Evolutionary conservation across 2,888 invertebrate species (phyloP).

Genomic region (Cryptus viduatorius): DNA sequence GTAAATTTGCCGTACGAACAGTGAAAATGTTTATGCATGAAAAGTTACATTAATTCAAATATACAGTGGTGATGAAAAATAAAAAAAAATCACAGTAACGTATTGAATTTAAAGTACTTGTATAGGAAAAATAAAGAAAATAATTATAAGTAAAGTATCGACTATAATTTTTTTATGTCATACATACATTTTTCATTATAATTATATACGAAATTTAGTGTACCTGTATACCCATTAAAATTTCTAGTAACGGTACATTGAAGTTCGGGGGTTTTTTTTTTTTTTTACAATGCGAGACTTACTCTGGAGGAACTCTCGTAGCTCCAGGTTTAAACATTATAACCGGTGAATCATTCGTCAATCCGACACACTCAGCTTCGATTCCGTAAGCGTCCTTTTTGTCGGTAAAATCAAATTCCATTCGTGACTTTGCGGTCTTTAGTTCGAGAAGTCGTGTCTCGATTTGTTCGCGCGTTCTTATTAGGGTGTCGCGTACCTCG

Average conservation of each 20-base stretch:
- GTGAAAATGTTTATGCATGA: no score
- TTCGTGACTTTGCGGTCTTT: slow-evolving; percentile 92
- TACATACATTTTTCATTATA: no score
- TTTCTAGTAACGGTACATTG: no score
- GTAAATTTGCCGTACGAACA: no score
- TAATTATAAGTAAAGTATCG: slow-evolving; percentile 1
- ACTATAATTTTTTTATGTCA: background rate
- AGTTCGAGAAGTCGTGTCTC: slow-evolving; percentile 90
- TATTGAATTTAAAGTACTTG: no score
- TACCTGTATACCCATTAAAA: no score
- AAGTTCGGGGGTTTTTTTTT: no score
- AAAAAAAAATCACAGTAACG: no score
- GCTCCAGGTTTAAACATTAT: slow-evolving; percentile 93
- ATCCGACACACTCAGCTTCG: slow-evolving; percentile 89
- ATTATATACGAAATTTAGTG: slow-evolving; percentile 28
- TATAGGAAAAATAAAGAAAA: background rate
- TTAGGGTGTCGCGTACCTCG: slow-evolving; percentile 89
- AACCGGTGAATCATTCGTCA: slow-evolving; percentile 89
- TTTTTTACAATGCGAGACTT: slow-evolving; percentile 79
- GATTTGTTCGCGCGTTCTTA: slow-evolving; percentile 88
- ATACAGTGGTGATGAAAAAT: no score
- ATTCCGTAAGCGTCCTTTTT: slow-evolving; percentile 93
- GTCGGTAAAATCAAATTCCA: slow-evolving; percentile 97
- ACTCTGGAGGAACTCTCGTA: slow-evolving; percentile 91
- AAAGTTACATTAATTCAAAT: no score